Base-by-base conservation (phyloP, 2,888 invertebrate species). In the Ichneumon xanthorius region DNA sequence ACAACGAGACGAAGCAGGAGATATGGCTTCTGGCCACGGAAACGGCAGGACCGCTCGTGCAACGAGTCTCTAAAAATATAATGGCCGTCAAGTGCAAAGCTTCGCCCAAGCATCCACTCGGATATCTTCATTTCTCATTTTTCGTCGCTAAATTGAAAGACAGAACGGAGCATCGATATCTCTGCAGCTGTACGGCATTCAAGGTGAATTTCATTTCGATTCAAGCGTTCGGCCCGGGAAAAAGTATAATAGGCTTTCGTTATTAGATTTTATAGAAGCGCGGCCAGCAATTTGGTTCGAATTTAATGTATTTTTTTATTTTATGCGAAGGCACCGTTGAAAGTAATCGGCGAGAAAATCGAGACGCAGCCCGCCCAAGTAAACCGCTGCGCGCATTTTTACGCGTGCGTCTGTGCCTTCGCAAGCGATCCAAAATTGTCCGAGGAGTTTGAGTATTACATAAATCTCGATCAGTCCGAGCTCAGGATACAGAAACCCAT, bases 21-120 rank as follows among this genome's bases (percentile, higher is more conserved):
- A 95, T 97, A 67, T 96, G 95, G 95, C 90, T 95, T 26, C 91
- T 96, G 82, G 95, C 95, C 1, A 95, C 95, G 9, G 96, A 96
- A 90, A 95, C 95, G 3, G 95, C 95, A 4, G 95, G 95, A 6
- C 96, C 96, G 0, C 92, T 97, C 22, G 96, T 97, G 4, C 97
- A 97, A 92, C 94, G 96, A 88, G 96, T 97, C 37, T 96, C 96
- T 0, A 96, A 96, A 91, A 95, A 95, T 90, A 96, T 96, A 50
- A 96, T 97, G 96, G 96, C 96, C 70, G 96, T 97, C 1, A 96
- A 96, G 91, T 96, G 96, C 91, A 95, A 96, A 92, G 95, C 95
- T 9, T 95, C 95, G 75, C 95, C 95, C 0, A 96, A 96, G 87
- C 96, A 96, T 91, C 96, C 96, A 0, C 94, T 97, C 30, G 97